Evolutionary conservation across 2,888 invertebrate genomes (phyloP).

Genomic region (Synanthedon formicaeformis): DNA sequence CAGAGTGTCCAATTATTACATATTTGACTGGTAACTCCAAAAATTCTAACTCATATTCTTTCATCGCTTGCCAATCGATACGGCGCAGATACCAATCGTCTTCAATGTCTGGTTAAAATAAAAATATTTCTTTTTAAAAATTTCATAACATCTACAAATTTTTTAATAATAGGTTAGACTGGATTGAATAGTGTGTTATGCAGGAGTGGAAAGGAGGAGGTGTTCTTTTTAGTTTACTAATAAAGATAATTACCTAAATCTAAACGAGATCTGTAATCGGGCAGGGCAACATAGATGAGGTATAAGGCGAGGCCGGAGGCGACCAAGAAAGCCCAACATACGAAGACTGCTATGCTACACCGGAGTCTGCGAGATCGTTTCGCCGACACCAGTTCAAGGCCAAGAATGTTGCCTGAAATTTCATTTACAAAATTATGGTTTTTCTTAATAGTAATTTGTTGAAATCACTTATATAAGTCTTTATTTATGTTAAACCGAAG

Average conservation of each 20-base stretch:
- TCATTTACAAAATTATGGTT: not conserved
- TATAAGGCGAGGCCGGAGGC: constrained; percentile 37
- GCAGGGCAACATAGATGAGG: constrained; percentile 30
- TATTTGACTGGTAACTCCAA: constrained; percentile 31
- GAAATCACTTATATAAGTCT: too few relatives aligned
- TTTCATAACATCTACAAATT: not conserved
- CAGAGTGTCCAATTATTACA: constrained; percentile 48
- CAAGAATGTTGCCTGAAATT: constrained; percentile 52
- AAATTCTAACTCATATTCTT: constrained; percentile 24
- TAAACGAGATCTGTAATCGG: constrained; percentile 24
- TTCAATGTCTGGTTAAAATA: constrained; percentile 15
- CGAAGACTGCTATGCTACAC: constrained; percentile 56
- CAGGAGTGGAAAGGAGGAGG: too few relatives aligned
- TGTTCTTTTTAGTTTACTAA: too few relatives aligned
- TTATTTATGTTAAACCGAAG: too few relatives aligned
- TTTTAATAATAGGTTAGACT: not conserved
- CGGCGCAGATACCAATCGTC: constrained; percentile 54
- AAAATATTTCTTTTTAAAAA: constrained; percentile 1
- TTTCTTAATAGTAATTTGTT: too few relatives aligned
- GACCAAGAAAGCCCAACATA: constrained; percentile 52
- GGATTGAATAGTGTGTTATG: not conserved
- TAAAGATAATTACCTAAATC: constrained; percentile 39
- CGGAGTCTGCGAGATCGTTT: constrained; percentile 36
- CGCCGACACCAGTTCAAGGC: constrained; percentile 49
- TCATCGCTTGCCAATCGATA: constrained; percentile 50